These are phyloP conservation scores for Silurus aristotelis DNA, from an alignment of 2,797 vertebrate species.

Conservation along the genomic window DNA sequence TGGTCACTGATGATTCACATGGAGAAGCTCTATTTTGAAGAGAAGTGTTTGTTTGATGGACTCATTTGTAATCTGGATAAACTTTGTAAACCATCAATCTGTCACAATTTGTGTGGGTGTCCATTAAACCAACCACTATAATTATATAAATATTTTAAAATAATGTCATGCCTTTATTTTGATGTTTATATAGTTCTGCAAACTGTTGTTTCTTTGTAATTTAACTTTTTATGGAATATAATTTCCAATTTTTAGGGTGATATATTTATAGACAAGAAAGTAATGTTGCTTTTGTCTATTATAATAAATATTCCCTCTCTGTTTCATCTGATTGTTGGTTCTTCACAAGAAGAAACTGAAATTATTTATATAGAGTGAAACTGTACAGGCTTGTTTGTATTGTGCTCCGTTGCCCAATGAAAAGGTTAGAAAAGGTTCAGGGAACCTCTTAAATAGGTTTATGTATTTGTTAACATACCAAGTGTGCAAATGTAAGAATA, in stretches of 20 bases:
- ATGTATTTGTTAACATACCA: neutral
- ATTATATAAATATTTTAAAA: constrained; percentile 11
- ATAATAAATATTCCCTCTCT: neutral
- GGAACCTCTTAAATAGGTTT: neutral
- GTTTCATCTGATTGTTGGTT: neutral
- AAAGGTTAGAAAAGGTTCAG: neutral
- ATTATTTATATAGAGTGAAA: no score
- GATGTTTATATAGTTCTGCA: neutral
- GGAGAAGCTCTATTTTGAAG: neutral
- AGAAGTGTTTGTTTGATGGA: neutral
- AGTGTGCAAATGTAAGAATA: neutral
- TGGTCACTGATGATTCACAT: neutral
- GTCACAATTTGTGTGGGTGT: neutral
- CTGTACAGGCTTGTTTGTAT: neutral
- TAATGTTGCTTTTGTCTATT: neutral
- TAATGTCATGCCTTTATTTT: constrained; percentile 1
- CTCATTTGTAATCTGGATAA: neutral
- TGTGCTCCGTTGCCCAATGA: neutral
- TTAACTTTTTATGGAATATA: neutral
- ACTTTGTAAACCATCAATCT: neutral
- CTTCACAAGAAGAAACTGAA: neutral
- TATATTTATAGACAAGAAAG: constrained; percentile 31
- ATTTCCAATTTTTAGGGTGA: neutral
- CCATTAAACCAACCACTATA: neutral
- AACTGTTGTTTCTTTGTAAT: neutral